Conservation (phyloP, 2,113 vertebrate species). For the Seriola dumerili region DNA sequence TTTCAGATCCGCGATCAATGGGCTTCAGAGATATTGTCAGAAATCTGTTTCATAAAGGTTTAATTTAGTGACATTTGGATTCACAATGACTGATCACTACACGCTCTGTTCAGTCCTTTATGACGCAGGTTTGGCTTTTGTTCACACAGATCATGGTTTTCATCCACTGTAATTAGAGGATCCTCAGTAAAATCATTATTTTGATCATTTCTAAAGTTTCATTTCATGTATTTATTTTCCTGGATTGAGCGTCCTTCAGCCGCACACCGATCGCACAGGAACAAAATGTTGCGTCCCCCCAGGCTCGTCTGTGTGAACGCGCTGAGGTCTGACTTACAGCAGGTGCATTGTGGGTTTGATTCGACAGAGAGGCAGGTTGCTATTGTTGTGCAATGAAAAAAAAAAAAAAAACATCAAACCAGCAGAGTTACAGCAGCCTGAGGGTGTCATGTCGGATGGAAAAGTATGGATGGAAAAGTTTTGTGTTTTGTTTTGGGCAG, state of each 20-base stretch:
- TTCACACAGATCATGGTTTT: not conserved
- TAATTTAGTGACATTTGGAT: too few relatives aligned
- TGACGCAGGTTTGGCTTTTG: too few relatives aligned
- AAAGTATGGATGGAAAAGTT: constrained; percentile 45
- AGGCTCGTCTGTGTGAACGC: constrained; percentile 34
- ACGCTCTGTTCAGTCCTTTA: not conserved
- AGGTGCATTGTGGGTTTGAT: constrained; percentile 68
- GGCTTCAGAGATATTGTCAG: not conserved
- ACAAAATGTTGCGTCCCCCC: constrained; percentile 24
- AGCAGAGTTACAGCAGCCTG: constrained; percentile 63
- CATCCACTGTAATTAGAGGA: not conserved
- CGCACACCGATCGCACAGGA: not conserved
- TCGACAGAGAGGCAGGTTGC: constrained; percentile 53
- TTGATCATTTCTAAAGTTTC: not conserved
- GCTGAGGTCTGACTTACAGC: constrained; percentile 54
- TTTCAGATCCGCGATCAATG: too few relatives aligned
- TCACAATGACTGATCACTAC: not conserved
- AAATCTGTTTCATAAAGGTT: not conserved
- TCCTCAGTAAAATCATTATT: not conserved
- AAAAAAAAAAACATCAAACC: constrained; percentile 42
- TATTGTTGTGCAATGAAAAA: constrained; percentile 45
- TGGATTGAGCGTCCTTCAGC: not conserved
- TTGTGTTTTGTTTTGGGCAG: constrained; percentile 40
- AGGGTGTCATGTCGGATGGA: constrained; percentile 34
- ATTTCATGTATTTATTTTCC: constrained; percentile 1